phyloP scores from a whole-genome alignment of 2,113 vertebrate species.

The Seriola quinqueradiata region DNA sequence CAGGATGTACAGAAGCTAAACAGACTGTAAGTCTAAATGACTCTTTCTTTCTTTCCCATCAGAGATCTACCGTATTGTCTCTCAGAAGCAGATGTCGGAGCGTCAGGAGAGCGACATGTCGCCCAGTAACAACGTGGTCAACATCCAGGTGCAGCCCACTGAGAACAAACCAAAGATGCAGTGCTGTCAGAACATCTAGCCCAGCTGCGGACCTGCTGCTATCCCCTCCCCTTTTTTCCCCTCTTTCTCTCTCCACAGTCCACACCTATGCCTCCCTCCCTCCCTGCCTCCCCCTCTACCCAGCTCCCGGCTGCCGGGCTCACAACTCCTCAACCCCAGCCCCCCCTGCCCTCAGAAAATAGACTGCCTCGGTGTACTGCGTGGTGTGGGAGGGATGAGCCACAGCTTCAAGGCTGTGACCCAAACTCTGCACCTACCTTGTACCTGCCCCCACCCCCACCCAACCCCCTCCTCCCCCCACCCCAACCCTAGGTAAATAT shows the following conservation, averaged over 20 bases:
- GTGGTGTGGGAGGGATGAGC: constrained; percentile 61
- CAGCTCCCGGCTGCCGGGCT: background rate
- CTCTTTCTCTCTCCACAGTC: background rate
- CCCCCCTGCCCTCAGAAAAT: constrained; percentile 48
- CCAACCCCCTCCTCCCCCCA: background rate
- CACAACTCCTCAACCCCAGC: background rate
- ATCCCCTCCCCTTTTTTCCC: too few relatives aligned
- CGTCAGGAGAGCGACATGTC: constrained; percentile 98
- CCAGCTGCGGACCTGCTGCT: constrained; percentile 25
- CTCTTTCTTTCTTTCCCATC: constrained; percentile 24
- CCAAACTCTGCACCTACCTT: constrained; percentile 54
- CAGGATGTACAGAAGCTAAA: background rate
- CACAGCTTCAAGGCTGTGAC: constrained; percentile 60
- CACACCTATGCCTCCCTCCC: background rate
- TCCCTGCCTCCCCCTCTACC: constrained; percentile 38
- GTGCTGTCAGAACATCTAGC: constrained; percentile 96
- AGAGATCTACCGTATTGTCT: constrained; percentile 99
- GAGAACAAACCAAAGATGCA: constrained; percentile 99
- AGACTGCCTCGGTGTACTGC: constrained; percentile 70
- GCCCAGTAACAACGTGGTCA: constrained; percentile 99
- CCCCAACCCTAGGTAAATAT: constrained; percentile 43
- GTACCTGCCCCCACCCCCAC: constrained; percentile 18
- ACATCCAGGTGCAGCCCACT: constrained; percentile 97
- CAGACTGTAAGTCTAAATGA: background rate
- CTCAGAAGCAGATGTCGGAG: constrained; percentile 99